Percentiles rank a stretch among this genome's conserved stretches.
These are phyloP conservation scores for Zeus faber DNA, from an alignment of 2,113 vertebrate species.

Conservation along the genomic window DNA sequence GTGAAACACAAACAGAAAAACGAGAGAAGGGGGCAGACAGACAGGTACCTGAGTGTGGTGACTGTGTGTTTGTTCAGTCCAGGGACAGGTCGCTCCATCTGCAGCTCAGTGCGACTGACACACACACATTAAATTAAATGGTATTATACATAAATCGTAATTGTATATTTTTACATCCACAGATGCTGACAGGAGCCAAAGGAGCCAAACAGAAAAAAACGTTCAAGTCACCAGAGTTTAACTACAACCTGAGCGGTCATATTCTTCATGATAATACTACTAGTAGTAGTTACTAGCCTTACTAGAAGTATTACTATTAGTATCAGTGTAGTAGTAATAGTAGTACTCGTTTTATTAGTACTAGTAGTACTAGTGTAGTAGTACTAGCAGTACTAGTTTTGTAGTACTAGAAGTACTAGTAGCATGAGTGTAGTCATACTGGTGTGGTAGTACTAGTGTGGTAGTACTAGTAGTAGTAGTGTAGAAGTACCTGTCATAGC, in stretches of 20 bases:
- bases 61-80: slow-evolving; percentile 82
- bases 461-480: background rate
- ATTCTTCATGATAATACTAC: too few species aligned
- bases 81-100: slow-evolving; percentile 87
- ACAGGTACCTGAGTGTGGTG: slow-evolving; percentile 88
- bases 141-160: too few species aligned
- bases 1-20: too few species aligned
- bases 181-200: background rate
- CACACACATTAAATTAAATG: too few species aligned
- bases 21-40: background rate
- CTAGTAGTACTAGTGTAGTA: slow-evolving; percentile 63
- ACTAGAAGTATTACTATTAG: too few species aligned
- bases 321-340: slow-evolving; percentile 74
- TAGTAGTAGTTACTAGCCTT: too few species aligned
- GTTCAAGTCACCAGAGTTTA: too few species aligned
- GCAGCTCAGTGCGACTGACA: slow-evolving; percentile 87
- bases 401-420: background rate
- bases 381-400: background rate
- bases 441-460: background rate
- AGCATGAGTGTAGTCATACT: background rate
- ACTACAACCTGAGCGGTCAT: too few species aligned
- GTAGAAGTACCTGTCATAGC: slow-evolving; percentile 84
- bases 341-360: slow-evolving; percentile 71
- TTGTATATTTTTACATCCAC: too few species aligned
- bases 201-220: slow-evolving; percentile 51